Conservation (phyloP, 2,888 invertebrate species). For the Cerastis leucographa region DNA sequence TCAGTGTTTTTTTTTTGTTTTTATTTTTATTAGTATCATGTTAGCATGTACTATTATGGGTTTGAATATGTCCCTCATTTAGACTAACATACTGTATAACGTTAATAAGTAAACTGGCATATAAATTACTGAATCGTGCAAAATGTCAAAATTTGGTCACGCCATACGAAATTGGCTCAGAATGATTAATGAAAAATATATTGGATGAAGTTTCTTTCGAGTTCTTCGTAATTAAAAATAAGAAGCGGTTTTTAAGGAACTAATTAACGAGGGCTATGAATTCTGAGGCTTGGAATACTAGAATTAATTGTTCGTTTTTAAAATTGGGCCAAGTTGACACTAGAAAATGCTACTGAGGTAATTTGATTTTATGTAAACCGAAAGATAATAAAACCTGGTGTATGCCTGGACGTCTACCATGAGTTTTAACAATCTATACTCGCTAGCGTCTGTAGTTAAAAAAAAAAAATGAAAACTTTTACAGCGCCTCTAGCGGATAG, state of each 20-base stretch:
- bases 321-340: conserved; percentile 4
- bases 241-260: conserved; percentile 44
- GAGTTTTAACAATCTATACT: too few species aligned
- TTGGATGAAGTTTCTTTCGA: conserved; percentile 36
- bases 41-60: too few species aligned
- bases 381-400: too few species aligned
- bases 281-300: conserved; percentile 33
- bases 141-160: conserved; percentile 55
- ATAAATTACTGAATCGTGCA: conserved; percentile 57
- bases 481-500: too few species aligned
- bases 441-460: too few species aligned
- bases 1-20: too few species aligned
- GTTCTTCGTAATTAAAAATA: conserved; percentile 49
- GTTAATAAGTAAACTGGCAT: conserved; percentile 53
- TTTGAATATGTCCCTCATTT: too few species aligned
- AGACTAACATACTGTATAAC: too few species aligned
- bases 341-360: not conserved
- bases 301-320: not conserved
- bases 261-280: conserved; percentile 52
- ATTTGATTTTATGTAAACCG: too few species aligned
- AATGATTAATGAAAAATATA: conserved; percentile 61
- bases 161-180: conserved; percentile 59
- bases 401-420: too few species aligned
- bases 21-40: too few species aligned
- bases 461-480: too few species aligned